Percentiles rank a stretch among this genome's conserved stretches.
Conservation (phyloP, 2,113 vertebrate species). For the Galeopterus variegatus region DNA sequence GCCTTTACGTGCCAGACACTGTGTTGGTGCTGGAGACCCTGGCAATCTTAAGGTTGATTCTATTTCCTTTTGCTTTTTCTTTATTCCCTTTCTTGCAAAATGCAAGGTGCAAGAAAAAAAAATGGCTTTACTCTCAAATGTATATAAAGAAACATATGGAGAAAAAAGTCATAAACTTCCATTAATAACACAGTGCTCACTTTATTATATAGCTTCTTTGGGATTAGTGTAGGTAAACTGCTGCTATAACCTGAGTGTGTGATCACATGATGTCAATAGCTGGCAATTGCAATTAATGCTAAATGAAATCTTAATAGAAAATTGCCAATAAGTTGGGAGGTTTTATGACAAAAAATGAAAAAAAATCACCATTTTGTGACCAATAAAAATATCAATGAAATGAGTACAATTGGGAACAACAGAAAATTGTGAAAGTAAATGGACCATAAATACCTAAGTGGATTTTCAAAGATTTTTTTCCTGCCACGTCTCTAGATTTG, state of each 20-base stretch:
- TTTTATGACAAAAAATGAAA: constrained; percentile 46
- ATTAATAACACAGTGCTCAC: not conserved
- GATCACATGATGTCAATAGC: not conserved
- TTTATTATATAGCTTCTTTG: not conserved
- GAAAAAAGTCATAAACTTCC: not conserved
- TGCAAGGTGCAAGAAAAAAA: not conserved
- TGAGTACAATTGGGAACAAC: not conserved
- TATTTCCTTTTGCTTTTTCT: not conserved
- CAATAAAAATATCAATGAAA: constrained; percentile 49
- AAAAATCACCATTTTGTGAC: not conserved
- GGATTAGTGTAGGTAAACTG: not conserved
- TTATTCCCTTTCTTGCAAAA: constrained; percentile 1
- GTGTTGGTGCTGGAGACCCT: not conserved
- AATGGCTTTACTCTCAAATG: not conserved
- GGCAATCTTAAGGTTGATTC: not conserved
- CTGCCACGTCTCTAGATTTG: not conserved
- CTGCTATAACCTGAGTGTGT: not conserved
- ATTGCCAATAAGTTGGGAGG: not conserved
- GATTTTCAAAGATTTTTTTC: constrained; percentile 47
- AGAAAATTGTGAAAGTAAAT: constrained; percentile 61
- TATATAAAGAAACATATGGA: not conserved
- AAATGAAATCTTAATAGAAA: constrained; percentile 51
- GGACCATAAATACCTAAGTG: not conserved
- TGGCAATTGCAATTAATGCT: not conserved
- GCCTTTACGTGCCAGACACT: not conserved